A percentile compares a stretch with the other conserved stretches of the same genome.
phyloP scores from a whole-genome alignment of 2,797 vertebrate genomes.

The Notolabrus celidotus region DNA sequence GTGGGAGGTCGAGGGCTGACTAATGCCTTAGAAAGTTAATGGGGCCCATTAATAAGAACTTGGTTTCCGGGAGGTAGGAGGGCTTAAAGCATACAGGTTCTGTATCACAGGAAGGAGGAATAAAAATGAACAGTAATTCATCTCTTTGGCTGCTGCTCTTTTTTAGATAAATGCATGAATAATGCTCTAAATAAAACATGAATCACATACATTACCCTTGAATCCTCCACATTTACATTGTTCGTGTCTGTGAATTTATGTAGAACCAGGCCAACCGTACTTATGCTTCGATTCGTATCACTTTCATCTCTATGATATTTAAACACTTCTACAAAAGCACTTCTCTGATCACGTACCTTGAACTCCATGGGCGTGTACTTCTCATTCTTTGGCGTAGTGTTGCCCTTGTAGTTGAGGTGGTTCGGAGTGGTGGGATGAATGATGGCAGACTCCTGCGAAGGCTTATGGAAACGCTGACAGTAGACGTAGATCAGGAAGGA shows the following conservation, averaged over 20 bases:
- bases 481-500: constrained; percentile 96
- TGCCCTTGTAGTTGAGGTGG: constrained; percentile 96
- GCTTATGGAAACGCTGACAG: constrained; percentile 94
- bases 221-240: constrained; percentile 29
- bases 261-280: not conserved
- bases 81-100: constrained; percentile 34
- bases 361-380: constrained; percentile 99
- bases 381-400: constrained; percentile 95
- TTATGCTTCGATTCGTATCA: not conserved
- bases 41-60: constrained; percentile 78
- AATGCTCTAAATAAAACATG: constrained; percentile 64
- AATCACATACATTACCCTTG: constrained; percentile 49
- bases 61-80: constrained; percentile 59
- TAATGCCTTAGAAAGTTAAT: constrained; percentile 77
- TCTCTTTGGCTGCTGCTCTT: constrained; percentile 43
- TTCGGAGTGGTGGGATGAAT: constrained; percentile 96
- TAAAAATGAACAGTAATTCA: constrained; percentile 55
- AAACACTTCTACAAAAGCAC: not conserved
- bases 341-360: constrained; percentile 84
- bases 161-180: constrained; percentile 64
- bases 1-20: constrained; percentile 53
- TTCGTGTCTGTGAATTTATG: constrained; percentile 9
- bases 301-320: not conserved
- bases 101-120: constrained; percentile 39
- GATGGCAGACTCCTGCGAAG: constrained; percentile 94